These are phyloP conservation scores for Discoglossus pictus DNA, from an alignment of 2,797 vertebrate genomes.

Conservation along the genomic window DNA sequence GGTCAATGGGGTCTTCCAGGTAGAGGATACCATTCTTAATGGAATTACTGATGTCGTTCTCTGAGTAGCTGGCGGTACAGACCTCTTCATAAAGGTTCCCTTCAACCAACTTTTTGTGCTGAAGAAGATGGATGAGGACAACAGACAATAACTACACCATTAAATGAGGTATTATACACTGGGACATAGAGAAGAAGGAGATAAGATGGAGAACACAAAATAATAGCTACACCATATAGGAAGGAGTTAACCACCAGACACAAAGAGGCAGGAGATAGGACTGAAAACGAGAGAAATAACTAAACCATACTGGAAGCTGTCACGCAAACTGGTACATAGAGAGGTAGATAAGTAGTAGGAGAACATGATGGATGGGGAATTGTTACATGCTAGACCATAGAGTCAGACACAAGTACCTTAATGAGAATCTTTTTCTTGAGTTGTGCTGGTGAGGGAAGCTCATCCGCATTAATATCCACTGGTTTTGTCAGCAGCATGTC, in stretches of 20 bases:
- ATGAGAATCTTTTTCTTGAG: slow-evolving; percentile 73
- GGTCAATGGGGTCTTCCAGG: slow-evolving; percentile 71
- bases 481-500: slow-evolving; percentile 74
- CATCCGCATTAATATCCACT: slow-evolving; percentile 66
- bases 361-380: too few species aligned
- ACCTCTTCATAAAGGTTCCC: slow-evolving; percentile 73
- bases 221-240: too few species aligned
- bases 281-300: too few species aligned
- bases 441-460: slow-evolving; percentile 69
- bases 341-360: too few species aligned
- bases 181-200: neutral
- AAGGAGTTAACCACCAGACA: too few species aligned
- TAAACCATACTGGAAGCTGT: too few species aligned
- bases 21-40: slow-evolving; percentile 73
- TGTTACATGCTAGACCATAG: neutral
- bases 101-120: slow-evolving; percentile 75
- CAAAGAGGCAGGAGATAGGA: too few species aligned
- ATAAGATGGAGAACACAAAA: too few species aligned
- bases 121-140: too few species aligned
- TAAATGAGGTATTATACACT: too few species aligned
- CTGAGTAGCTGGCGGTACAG: slow-evolving; percentile 67
- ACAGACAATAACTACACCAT: too few species aligned
- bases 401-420: slow-evolving; percentile 58
- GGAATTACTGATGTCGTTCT: slow-evolving; percentile 72
- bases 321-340: too few species aligned